Evolutionary conservation across 2,888 invertebrate genomes (phyloP), one percentile per base, ranked within the genome.

Genomic region (Hofmannophila pseudospretella): DNA sequence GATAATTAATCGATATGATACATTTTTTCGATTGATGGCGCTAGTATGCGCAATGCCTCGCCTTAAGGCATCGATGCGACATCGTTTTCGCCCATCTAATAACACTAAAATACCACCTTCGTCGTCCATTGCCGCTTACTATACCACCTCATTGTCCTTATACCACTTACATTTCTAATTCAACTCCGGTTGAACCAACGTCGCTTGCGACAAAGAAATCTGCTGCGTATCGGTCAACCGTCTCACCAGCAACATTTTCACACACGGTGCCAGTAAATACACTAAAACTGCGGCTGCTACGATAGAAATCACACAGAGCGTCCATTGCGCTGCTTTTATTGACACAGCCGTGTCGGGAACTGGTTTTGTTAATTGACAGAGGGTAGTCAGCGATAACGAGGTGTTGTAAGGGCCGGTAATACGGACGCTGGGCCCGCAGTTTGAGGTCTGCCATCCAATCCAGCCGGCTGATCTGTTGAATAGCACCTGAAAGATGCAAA

Each of bases 381-480:
- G 41, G 0, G 49, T 36, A 32, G 54, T 50, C 1, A 82, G 44
- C 0, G 81, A 74, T 1, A 48, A 44, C 0, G 70, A 51, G 0
- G 64, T 44, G 41, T 72, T 71, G 52, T 76, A 74, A 0, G 87
- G 88, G 0, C 88, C 88, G 0, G 72, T 54, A 4, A 88, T 58
- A 1, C 64, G 61, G 0, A 80, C 65, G 7, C 69, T 57, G 0
- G 82, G 67, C 0, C 88, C 88, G 37, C 88, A 88, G 23, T 65
- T 60, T 0, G 88, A 79, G 0, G 71, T 63, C 32, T 69, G 64
- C 58, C 78, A 88, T 20, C 85, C 80, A 11, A 88, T 81, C 70
- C 81, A 84, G 36, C 77, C 74, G 8, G 72, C 75, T 13, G 87
- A 79, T 42, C 82, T 69, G 49, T 88, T 88, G 62, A 88, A 88